Evolutionary conservation across 2,113 vertebrate species (phyloP), one percentile per base, ranked within the genome.

Genomic region (Tyto alba): DNA sequence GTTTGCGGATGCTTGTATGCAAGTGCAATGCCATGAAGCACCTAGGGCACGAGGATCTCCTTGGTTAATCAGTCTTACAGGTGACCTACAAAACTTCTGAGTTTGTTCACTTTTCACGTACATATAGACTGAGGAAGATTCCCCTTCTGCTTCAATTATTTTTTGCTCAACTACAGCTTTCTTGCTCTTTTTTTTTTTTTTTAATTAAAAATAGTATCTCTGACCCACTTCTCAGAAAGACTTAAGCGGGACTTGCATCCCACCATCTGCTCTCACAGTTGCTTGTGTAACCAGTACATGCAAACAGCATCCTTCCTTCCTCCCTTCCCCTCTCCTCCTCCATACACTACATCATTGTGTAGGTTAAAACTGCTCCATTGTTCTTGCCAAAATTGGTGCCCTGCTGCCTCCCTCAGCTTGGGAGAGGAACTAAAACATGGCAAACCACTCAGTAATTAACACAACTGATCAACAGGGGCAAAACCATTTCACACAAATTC

Each of bases 351-450:
- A 88, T 41, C 59, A 6, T 25, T 32, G 32, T 47, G 50, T 47
- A 88, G 85, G 75, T 45, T 56, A 89, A 88, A 88, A 88, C 38
- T 84, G 41, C 45, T 84, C 81, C 56, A 85, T 80, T 76, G 80
- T 40, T 82, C 40, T 45, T 69, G 63, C 50, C 78, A 85, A 91
- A 89, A 78, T 3, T 27, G 43, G 82, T 34, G 52, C 68, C 93
- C 82, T 95, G 83, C 92, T 95, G 96, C 96, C 96, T 94, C 96
- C 95, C 68, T 93, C 90, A 94, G 93, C 79, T 78, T n/a, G 75
- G 93, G 85, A 90, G 88, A 68, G 72, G 87, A 95, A 95, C 40
- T 56, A 84, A 67, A 90, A 25, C 43, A 60, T 4, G 22, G 45
- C 64, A 83, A 83, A 57, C 36, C 32, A 90, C 13, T 45, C 36